phyloP scores from a whole-genome alignment of 1,140 invertebrate species.

The Luehdorfia chinensis region DNA sequence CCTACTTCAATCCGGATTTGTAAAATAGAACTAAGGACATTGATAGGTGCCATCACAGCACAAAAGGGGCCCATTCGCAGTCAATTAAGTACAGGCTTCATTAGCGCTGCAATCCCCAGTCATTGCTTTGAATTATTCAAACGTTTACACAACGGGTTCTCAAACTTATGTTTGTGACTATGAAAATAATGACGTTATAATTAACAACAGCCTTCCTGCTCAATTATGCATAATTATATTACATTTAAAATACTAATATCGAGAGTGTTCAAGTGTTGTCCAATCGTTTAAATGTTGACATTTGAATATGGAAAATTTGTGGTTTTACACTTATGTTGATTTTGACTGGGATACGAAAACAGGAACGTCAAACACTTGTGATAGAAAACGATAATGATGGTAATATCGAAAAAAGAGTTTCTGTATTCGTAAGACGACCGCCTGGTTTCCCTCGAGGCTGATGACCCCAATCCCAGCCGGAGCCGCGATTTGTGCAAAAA shows the following conservation, averaged over 20 bases:
- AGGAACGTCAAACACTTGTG: too few species aligned
- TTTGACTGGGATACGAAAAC: too few species aligned
- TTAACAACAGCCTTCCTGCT: background rate
- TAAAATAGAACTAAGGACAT: background rate
- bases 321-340: too few species aligned
- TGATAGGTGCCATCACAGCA: constrained; percentile 1
- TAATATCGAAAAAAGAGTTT: too few species aligned
- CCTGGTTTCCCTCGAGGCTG: too few species aligned
- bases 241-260: background rate
- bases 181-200: background rate
- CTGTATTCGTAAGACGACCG: too few species aligned
- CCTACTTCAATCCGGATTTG: too few species aligned
- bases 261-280: background rate
- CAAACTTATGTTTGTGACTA: background rate
- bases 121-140: constrained; percentile 2
- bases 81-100: constrained; percentile 4
- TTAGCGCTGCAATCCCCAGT: background rate
- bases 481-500: too few species aligned
- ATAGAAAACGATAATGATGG: too few species aligned
- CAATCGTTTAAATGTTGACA: too few species aligned
- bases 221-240: background rate
- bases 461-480: too few species aligned
- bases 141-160: background rate
- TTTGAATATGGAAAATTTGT: too few species aligned
- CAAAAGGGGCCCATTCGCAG: background rate